Base-by-base conservation (phyloP, 2,888 invertebrate genomes). In the Cosmia trapezina region DNA sequence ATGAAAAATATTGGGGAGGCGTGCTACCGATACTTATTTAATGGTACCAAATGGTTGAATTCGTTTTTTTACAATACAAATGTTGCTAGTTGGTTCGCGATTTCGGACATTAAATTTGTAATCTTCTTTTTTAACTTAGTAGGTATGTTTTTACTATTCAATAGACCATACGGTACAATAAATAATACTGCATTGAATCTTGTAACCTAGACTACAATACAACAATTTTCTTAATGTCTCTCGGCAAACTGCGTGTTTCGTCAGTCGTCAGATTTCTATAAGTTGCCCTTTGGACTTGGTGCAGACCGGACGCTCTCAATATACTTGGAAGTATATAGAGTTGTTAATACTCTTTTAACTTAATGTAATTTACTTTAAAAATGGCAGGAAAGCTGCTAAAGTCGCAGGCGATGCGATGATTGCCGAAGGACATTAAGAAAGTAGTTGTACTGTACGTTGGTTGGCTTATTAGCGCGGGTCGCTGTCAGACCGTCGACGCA, bases 1-100 rank as follows among this genome's bases (percentile, higher is more conserved):
- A 63, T 56, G 51, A 63, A 62, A 62, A 53, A 56, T 60, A 80
- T 63, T 60, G 71, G 17, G 7, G n/a, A 66, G 5, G 17, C 78
- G 72, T 77, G 78, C 28, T 41, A 4, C 17, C 7, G 1, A 63
- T 43, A 47, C 22, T 51, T 22, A 37, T 2, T 51, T n/a, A n/a
- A 9, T 56, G 11, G n/a, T n/a, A 51, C n/a, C 11, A 51, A 11
- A 11, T 51, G 51, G 11, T 11, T 11, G 51, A n/a, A 51, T 9
- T 4, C 11, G 11, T 59, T 37, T 37, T 14, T 37, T 1, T n/a
- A 59, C 17, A 56, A 33, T 3, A 33, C 11, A 11, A 11, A 19
- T 33, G 33, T 57, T 57, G 43, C 7, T 11, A 4, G 17, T 45
- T 45, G 19, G 4, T 45, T 22, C 9, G 28, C 28, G 12, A 47